phyloP scores from a whole-genome alignment of 1,140 invertebrate species.

The Vanessa atalanta region DNA sequence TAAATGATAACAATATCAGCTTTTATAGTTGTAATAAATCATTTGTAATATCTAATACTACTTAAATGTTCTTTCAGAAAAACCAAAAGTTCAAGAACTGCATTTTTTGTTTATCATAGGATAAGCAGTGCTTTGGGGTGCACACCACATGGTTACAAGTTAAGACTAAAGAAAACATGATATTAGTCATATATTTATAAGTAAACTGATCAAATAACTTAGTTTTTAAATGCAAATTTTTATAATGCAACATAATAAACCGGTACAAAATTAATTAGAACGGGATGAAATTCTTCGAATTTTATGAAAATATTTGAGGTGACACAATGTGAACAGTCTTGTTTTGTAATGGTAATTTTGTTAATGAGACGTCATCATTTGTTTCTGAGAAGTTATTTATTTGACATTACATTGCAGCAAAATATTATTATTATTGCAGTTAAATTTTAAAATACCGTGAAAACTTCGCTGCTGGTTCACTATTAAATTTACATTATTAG shows the following conservation, averaged over 20 bases:
- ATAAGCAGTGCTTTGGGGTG: too few relatives aligned
- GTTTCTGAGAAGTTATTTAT: slow-evolving; percentile 1
- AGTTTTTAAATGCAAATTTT: slow-evolving; percentile 13
- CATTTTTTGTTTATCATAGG: too few relatives aligned
- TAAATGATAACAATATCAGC: too few relatives aligned
- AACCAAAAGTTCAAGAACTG: too few relatives aligned
- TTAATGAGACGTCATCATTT: slow-evolving; percentile 17
- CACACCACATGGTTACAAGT: too few relatives aligned
- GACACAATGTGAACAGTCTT: slow-evolving; percentile 20
- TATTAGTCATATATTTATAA: neutral
- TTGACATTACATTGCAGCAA: neutral
- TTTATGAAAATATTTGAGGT: slow-evolving; percentile 45
- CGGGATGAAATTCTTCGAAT: slow-evolving; percentile 54
- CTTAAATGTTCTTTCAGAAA: too few relatives aligned
- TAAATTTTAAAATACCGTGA: neutral
- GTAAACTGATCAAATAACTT: neutral
- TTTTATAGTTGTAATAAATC: too few relatives aligned
- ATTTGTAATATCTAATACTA: too few relatives aligned
- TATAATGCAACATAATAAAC: slow-evolving; percentile 35
- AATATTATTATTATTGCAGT: neutral
- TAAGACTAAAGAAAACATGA: neutral
- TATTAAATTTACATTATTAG: neutral
- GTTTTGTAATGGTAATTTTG: slow-evolving; percentile 25
- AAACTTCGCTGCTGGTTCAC: neutral
- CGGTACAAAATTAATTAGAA: slow-evolving; percentile 56